Conservation (phyloP, 2,888 invertebrate species). For the Diarsia mendica region DNA sequence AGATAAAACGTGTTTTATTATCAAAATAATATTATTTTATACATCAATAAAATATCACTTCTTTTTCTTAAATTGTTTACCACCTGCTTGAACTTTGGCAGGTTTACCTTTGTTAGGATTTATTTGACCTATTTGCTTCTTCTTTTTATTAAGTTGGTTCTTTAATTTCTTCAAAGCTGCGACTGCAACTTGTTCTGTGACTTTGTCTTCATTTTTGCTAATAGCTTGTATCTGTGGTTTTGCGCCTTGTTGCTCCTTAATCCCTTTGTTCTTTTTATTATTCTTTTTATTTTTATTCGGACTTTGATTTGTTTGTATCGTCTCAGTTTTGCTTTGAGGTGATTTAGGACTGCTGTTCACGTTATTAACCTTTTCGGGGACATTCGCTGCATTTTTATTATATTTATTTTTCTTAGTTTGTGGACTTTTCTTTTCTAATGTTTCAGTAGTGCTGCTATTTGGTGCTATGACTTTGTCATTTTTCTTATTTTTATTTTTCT, state of each 20-base stretch:
- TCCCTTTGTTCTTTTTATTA: constrained; percentile 66
- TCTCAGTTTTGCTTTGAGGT: constrained; percentile 42
- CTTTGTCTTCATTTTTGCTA: constrained; percentile 71
- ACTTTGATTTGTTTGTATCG: constrained; percentile 51
- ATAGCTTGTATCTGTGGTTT: constrained; percentile 34
- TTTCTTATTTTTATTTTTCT: constrained; percentile 64
- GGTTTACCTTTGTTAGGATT: constrained; percentile 71
- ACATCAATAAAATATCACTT: constrained; percentile 50
- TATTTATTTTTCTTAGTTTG: constrained; percentile 63
- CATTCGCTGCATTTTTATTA: constrained; percentile 34
- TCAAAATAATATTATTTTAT: constrained; percentile 54
- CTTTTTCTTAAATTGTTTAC: constrained; percentile 74
- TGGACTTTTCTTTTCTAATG: constrained; percentile 29
- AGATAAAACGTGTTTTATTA: constrained; percentile 60
- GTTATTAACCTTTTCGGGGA: constrained; percentile 54
- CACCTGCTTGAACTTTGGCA: constrained; percentile 64
- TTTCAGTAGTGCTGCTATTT: constrained; percentile 35
- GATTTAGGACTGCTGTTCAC: constrained; percentile 40
- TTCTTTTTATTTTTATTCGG: constrained; percentile 73
- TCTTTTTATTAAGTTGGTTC: constrained; percentile 80
- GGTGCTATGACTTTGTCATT: constrained; percentile 13
- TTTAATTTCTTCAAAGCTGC: constrained; percentile 81
- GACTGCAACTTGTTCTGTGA: constrained; percentile 76
- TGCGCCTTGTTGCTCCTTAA: constrained; percentile 38
- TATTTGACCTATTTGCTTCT: constrained; percentile 82